Base-by-base conservation (phyloP, 2,888 invertebrate species). In the Drosophila fulvimacula region DNA sequence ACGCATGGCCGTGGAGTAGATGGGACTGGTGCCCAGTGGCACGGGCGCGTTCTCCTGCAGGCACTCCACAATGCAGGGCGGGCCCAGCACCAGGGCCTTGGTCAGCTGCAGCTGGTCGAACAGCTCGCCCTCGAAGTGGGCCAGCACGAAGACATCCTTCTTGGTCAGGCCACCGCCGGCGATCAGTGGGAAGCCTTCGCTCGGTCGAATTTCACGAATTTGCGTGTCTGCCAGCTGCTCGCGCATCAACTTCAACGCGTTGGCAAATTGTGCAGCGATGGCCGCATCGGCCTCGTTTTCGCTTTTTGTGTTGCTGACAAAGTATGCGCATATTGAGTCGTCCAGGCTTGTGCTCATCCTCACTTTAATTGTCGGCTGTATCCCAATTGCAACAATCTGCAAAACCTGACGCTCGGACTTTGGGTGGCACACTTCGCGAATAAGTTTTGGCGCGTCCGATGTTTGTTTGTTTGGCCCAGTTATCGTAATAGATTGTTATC, bases 1-100 rank as follows among this genome's bases (percentile, higher is more conserved):
- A 78, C 94, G 93, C 98, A 98, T 97, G 0, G 97, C 96, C 53
- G 96, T 94, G 27, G 96, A 96, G 86, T 94, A 97, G 1, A 98
- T 94, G 0, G 98, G 97, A 85, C 95, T 95, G 0, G 94, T 94
- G 6, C 95, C 95, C 60, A 95, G 94, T 0, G 98, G 98, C 78
- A 98, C 95, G 0, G 95, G 93, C 81, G 94, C 94, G 15, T 95
- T 95, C 85, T 95, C 95, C 32, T 94, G 93, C 46, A 97, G 92
- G 86, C 97, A 97, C 48, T 95, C 94, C 55, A 96, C 93, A 17
- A 98, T 91, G 89, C 97, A 98, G 59, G 95, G 94, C 0, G 98
- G 97, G 0, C 98, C 98, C 66, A 97, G 93, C 74, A 98, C 94
- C 95, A 96, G 93, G 85, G 96, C 95, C 85, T 95, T 96, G 1